Evolutionary conservation across 2,888 invertebrate genomes (phyloP).

Genomic region (Callinectes sapidus): DNA sequence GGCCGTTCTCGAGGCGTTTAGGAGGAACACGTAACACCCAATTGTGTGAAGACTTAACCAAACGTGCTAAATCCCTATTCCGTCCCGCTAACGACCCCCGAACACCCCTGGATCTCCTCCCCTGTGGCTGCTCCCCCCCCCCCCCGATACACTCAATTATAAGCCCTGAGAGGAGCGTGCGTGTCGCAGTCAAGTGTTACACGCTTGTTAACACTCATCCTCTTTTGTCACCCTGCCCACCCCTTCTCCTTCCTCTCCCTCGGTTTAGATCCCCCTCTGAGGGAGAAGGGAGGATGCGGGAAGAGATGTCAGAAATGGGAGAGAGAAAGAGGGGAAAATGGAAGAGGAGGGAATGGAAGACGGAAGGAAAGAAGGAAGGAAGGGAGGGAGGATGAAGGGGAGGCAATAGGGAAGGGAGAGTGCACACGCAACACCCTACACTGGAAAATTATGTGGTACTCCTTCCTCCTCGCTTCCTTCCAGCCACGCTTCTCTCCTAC

Average conservation of each 20-base stretch:
- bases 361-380: neutral
- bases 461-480: conserved; percentile 10
- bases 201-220: conserved; percentile 51
- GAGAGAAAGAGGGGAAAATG: neutral
- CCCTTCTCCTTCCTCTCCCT: neutral
- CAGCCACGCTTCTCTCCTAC: neutral
- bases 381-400: neutral
- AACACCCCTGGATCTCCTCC: neutral
- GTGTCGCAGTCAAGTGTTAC: conserved; percentile 52
- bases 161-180: conserved; percentile 38
- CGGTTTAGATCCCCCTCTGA: neutral
- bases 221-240: neutral
- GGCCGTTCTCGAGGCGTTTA: neutral
- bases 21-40: neutral
- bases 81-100: neutral
- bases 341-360: neutral
- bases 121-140: neutral
- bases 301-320: neutral
- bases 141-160: conserved; percentile 41
- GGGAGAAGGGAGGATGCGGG: neutral
- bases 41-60: conserved; percentile 35
- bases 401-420: conserved; percentile 18
- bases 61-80: neutral
- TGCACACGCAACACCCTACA: conserved; percentile 32
- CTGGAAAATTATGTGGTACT: conserved; percentile 38